These are phyloP conservation scores for Schizotus pectinicornis DNA, from an alignment of 2,888 invertebrate species.

Conservation along the genomic window DNA sequence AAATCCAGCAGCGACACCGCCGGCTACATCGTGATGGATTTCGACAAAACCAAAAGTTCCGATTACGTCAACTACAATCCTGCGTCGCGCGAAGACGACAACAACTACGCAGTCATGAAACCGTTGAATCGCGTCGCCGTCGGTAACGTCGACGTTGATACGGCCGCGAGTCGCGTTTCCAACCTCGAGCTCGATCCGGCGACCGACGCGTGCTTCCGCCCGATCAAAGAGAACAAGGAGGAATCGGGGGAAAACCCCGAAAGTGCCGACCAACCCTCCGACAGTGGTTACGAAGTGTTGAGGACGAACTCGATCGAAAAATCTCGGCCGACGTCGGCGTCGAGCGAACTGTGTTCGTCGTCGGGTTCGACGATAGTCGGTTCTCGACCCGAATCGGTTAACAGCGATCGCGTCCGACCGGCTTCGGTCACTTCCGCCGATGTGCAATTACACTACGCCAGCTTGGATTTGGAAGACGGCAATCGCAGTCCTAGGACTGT, in stretches of 20 bases:
- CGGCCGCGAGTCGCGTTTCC: slow-evolving; percentile 40
- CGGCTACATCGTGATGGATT: slow-evolving; percentile 55
- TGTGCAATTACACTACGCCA: slow-evolving; percentile 69
- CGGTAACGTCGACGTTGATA: slow-evolving; percentile 13
- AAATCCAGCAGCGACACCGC: slow-evolving; percentile 31
- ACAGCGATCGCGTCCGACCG: slow-evolving; percentile 47
- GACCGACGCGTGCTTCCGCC: slow-evolving; percentile 22
- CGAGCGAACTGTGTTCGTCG: slow-evolving; percentile 54
- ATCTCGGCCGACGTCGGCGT: slow-evolving; percentile 34
- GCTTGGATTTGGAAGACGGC: slow-evolving; percentile 62
- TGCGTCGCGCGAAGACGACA: slow-evolving; percentile 50
- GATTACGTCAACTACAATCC: slow-evolving; percentile 57
- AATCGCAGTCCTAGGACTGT: slow-evolving; percentile 45
- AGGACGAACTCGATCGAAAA: neutral
- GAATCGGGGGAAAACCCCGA: neutral
- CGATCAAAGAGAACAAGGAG: slow-evolving; percentile 24
- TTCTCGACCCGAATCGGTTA: slow-evolving; percentile 54
- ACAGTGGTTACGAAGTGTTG: slow-evolving; percentile 13
- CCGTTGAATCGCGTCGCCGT: neutral
- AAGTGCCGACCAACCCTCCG: too few relatives aligned
- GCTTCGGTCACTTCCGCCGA: slow-evolving; percentile 43
- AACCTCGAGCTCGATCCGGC: slow-evolving; percentile 39
- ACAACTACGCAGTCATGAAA: slow-evolving; percentile 59
- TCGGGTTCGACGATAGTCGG: slow-evolving; percentile 53
- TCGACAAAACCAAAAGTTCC: slow-evolving; percentile 41